These are phyloP conservation scores for Caranx melampygus DNA, from an alignment of 2,113 vertebrate species.

Conservation along the genomic window DNA sequence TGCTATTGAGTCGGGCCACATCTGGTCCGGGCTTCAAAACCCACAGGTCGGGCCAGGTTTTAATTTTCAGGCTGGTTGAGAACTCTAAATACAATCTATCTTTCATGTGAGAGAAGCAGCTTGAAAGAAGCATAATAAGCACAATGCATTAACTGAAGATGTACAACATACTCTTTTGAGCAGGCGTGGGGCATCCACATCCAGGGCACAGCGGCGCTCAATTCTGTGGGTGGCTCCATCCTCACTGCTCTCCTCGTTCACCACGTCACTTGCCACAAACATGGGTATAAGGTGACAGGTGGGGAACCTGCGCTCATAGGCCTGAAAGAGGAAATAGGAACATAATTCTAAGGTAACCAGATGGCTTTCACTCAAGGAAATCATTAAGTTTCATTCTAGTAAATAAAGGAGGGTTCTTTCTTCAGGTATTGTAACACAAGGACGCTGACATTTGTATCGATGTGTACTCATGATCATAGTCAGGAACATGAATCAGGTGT, in stretches of 20 bases:
- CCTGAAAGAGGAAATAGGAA: constrained; percentile 78
- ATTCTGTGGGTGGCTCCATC: constrained; percentile 86
- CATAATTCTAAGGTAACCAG: neutral
- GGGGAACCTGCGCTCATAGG: constrained; percentile 95
- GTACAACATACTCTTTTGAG: constrained; percentile 89
- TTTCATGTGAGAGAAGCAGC: neutral
- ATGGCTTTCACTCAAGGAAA: neutral
- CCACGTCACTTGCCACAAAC: constrained; percentile 94
- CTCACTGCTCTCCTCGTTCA: constrained; percentile 89
- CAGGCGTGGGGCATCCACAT: constrained; percentile 94
- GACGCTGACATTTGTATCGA: too few relatives aligned
- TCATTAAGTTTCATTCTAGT: neutral
- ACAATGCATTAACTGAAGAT: neutral
- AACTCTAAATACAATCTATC: too few relatives aligned
- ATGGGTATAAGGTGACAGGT: constrained; percentile 96
- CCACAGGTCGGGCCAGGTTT: too few relatives aligned
- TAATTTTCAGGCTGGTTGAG: too few relatives aligned
- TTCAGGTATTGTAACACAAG: too few relatives aligned
- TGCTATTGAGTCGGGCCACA: too few relatives aligned
- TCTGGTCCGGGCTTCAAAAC: too few relatives aligned
- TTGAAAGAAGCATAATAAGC: neutral
- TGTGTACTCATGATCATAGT: too few relatives aligned
- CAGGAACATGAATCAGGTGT: too few relatives aligned
- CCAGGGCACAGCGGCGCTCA: constrained; percentile 94
- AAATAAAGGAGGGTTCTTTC: neutral